Evolutionary conservation across 2,797 vertebrate species (phyloP), one percentile per base, ranked within the genome.

Genomic region (Pangasius mekongensis): DNA sequence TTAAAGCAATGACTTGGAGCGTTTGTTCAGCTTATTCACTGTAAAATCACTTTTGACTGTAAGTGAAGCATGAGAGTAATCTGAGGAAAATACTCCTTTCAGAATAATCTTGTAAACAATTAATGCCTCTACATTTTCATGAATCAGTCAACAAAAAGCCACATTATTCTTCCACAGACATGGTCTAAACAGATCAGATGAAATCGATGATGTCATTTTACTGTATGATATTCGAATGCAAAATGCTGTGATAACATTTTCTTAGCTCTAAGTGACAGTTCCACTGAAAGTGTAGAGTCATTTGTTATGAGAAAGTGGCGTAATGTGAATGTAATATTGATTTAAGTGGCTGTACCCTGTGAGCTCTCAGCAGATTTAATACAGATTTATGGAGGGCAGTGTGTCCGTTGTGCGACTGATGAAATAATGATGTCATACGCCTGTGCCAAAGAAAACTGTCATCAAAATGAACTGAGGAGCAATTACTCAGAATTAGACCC

Each of bases 321-420:
- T 85, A 89, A 82, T 86, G 58, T 5, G 54, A 81, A 83, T 64
- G 16, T 64, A 66, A 89, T 83, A 77, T 90, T 90, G 87, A 91
- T 94, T 89, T 88, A 91, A 93, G 76, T 77, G 62, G 74, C 69
- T 73, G 54, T 86, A 83, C 47, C 73, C 86, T 33, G 10, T 76
- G 71, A 86, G 84, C 86, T 86, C 86, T 81, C 49, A 83, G 88
- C 81, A 85, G 27, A 11, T 64, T 62, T 91, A 91, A 91, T 91
- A 69, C 30, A 87, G 89, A 92, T 91, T 91, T 92, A 92, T 91
- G 86, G 85, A 88, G 91, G 90, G 71, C 85, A 86, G 33, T 3
- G 74, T 83, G 83, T 85, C 90, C 84, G 84, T 85, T 87, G 85
- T 73, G 30, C n/a, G 71, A 87, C 86, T 86, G 87, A 84, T 81